Evolutionary conservation across 2,113 vertebrate genomes (phyloP).

Genomic region (Pagrus major): DNA sequence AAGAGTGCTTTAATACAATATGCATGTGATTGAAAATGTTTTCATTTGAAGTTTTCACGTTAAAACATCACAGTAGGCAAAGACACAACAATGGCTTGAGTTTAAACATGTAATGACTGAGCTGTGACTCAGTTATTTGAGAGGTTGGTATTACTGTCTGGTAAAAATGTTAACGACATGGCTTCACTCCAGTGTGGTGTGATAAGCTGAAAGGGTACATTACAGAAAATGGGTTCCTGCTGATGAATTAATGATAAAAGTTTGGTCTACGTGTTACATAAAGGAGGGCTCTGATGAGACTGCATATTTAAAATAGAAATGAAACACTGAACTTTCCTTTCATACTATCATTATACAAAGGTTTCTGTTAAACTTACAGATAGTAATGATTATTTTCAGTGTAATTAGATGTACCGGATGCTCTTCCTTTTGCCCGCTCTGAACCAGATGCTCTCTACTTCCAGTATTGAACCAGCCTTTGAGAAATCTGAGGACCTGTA

Average conservation of each 20-base stretch:
- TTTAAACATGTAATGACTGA: slow-evolving; percentile 20
- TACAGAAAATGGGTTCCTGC: slow-evolving; percentile 25
- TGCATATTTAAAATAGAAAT: background rate
- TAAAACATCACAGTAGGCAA: background rate
- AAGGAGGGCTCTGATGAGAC: background rate
- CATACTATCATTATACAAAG: background rate
- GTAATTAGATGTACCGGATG: background rate
- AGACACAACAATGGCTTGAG: background rate
- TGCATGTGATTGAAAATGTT: background rate
- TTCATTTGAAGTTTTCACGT: too few relatives aligned
- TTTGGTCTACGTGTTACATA: background rate
- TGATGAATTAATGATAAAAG: slow-evolving; percentile 42
- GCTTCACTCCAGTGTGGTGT: slow-evolving; percentile 26
- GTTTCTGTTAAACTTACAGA: background rate
- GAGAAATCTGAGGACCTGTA: slow-evolving; percentile 35
- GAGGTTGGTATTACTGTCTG: slow-evolving; percentile 3
- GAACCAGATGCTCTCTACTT: slow-evolving; percentile 9
- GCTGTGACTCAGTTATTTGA: slow-evolving; percentile 12
- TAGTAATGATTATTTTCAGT: background rate
- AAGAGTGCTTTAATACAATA: background rate
- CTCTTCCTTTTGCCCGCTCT: background rate
- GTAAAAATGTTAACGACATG: slow-evolving; percentile 23
- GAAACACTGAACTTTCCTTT: background rate
- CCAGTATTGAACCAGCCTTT: slow-evolving; percentile 24
- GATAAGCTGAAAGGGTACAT: slow-evolving; percentile 36